Base-by-base conservation (phyloP, 2,797 vertebrate genomes). In the Balearica regulorum region DNA sequence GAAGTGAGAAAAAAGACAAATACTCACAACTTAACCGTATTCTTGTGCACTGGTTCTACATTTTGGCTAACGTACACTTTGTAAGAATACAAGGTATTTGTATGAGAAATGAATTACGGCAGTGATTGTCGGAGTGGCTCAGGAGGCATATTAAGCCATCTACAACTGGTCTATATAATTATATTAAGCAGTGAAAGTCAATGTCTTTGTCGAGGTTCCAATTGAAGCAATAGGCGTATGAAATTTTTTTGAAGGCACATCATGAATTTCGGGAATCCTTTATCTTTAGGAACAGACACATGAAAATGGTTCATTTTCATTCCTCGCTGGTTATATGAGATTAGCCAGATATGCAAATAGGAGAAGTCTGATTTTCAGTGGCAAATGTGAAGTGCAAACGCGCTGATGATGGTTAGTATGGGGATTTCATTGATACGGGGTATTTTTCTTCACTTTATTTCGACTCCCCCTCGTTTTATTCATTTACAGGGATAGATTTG, bases 371-470 rank as follows among this genome's bases (percentile, higher is more conserved):
- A 35, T 78, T 90, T 68, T 53, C 43, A 49, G 43, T 37, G 29
- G 22, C 68, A 64, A 37, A 71, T 37, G 20, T 8, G 4, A 46
- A 19, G 17, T 31, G 66, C 5, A 7, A 62, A 17, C 19, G 39
- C 2, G 1, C 53, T 33, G 35, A 6, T 5, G 19, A 5, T 41
- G n/a, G 12, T 37, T 65, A 7, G 3, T 13, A 1, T 1, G 29
- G 26, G 64, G 44, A 28, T 55, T 72, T 60, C 10, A n/a, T 64
- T 18, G 13, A 39, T 21, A 37, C 7, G 6, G 41, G 35, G 18
- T 25, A 5, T 53, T 48, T 60, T 66, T 17, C 46, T 60, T 69
- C 1, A 1, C 37, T 68, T 46, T 51, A 3, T 60, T 81, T 43
- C 46, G n/a, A 53, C 29, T 25, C 29, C 24, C 15, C 24, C 2